A percentile compares a stretch with the other conserved stretches of the same genome.
phyloP scores from a whole-genome alignment of 2,888 invertebrate genomes.

The Dorcus hopei region DNA sequence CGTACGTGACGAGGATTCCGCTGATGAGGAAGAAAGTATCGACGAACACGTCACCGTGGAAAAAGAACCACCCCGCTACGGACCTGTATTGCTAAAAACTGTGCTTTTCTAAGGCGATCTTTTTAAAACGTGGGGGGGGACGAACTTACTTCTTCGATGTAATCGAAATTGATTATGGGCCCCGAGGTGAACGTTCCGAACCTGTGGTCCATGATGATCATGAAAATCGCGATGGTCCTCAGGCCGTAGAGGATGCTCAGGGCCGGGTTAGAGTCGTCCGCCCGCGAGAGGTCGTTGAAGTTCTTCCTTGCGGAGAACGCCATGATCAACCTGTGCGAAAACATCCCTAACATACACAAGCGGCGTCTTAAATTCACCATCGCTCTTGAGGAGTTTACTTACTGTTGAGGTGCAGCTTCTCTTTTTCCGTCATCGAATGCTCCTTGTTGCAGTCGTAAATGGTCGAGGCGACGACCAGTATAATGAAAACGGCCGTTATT shows the following conservation, averaged over 20 bases:
- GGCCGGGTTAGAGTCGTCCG: slow-evolving; percentile 47
- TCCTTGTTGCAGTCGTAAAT: slow-evolving; percentile 36
- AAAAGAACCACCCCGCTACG: slow-evolving; percentile 48
- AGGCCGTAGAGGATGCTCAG: slow-evolving; percentile 59
- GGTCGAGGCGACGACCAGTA: slow-evolving; percentile 41
- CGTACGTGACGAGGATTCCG: slow-evolving; percentile 56
- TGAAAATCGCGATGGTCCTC: slow-evolving; percentile 55
- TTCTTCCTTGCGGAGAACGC: slow-evolving; percentile 43
- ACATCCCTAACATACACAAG: slow-evolving; percentile 30
- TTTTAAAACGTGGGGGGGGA: neutral
- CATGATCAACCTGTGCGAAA: slow-evolving; percentile 28
- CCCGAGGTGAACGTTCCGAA: slow-evolving; percentile 55
- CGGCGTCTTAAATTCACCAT: neutral
- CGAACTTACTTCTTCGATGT: slow-evolving; percentile 53
- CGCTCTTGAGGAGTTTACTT: neutral
- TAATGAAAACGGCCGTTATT: slow-evolving; percentile 35
- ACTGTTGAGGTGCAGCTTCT: slow-evolving; percentile 9
- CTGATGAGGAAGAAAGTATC: slow-evolving; percentile 64
- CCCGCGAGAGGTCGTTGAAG: slow-evolving; percentile 46
- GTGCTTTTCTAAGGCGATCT: neutral
- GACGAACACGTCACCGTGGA: slow-evolving; percentile 63
- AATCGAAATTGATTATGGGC: slow-evolving; percentile 56
- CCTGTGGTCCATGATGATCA: slow-evolving; percentile 57
- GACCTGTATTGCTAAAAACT: slow-evolving; percentile 46
- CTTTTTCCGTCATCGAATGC: slow-evolving; percentile 32